A percentile compares a stretch with the other conserved stretches of the same genome.
phyloP scores from a whole-genome alignment of 2,797 vertebrate genomes.

The Crenuchus spilurus region DNA sequence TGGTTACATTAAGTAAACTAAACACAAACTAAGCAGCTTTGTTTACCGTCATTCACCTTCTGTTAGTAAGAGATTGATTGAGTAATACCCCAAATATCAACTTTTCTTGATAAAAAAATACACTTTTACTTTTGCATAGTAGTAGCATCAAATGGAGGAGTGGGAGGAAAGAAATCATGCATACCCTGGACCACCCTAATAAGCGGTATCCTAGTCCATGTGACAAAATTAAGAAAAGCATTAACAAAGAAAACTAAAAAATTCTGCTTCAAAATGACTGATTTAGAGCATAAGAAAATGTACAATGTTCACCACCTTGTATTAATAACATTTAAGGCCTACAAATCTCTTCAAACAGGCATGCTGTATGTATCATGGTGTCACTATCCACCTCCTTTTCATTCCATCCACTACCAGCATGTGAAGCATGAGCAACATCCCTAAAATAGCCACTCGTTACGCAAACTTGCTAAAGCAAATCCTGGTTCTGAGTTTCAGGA shows the following conservation, averaged over 20 bases:
- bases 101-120: too few species aligned
- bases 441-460: constrained; percentile 68
- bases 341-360: neutral
- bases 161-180: too few species aligned
- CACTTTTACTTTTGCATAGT: too few species aligned
- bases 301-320: neutral
- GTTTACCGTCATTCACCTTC: too few species aligned
- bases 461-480: constrained; percentile 60
- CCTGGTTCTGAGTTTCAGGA: constrained; percentile 48
- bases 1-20: too few species aligned
- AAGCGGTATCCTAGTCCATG: neutral
- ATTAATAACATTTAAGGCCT: neutral
- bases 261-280: neutral
- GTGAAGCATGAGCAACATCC: constrained; percentile 62
- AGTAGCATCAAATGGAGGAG: too few species aligned
- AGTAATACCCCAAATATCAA: too few species aligned
- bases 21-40: too few species aligned
- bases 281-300: neutral
- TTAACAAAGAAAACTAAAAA: too few species aligned
- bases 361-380: neutral
- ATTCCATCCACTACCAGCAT: constrained; percentile 6
- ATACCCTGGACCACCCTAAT: too few species aligned
- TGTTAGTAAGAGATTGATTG: too few species aligned
- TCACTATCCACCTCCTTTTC: constrained; percentile 54
- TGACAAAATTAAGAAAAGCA: neutral